Base-by-base conservation (phyloP, 2,888 invertebrate genomes). In the Bugula neritina region DNA sequence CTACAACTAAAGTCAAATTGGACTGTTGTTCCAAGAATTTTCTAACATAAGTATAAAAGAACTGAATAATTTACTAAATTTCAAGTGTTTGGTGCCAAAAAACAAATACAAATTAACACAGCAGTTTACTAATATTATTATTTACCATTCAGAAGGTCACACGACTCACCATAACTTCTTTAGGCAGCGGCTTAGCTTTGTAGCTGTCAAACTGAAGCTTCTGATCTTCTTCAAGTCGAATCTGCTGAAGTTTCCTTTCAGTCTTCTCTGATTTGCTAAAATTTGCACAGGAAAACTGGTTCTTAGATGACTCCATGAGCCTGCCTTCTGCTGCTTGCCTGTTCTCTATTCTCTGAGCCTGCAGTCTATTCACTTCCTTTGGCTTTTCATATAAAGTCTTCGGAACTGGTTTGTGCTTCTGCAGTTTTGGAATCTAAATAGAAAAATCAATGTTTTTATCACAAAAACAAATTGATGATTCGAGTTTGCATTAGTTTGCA, bases 251-350 rank as follows among this genome's bases (percentile, higher is more conserved):
- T 52, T 78, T 79, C 55, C 78, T 75, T 63, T 77, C 78, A 1
- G 81, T 80, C 75, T 82, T 83, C 58, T 79, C 74, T 2, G 83
- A 82, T 73, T 81, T 82, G 72, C 80, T 82, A 27, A 81, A 78
- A 73, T 82, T 82, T 54, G 82, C 83, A 76, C 83, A 83, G 2
- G 81, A 76, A 75, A 81, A 82, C 77, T 81, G 81, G 43, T 74
- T 72, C 58, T 78, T 77, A 2, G 81, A 80, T 0, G 83, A 80
- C 55, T 82, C 80, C 80, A 82, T 81, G 25, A 83, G 75, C 54
- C 78, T 73, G 69, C 82, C 81, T 79, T 82, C 80, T 23, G 82
- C 82, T 52, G 75, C 76, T 69, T 80, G 74, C 58, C 81, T 74
- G 73, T 83, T 82, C 25, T 74, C 76, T 71, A 79, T 80, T 72